Base-by-base conservation (phyloP, 2,113 vertebrate genomes). In the Clarias magur region DNA sequence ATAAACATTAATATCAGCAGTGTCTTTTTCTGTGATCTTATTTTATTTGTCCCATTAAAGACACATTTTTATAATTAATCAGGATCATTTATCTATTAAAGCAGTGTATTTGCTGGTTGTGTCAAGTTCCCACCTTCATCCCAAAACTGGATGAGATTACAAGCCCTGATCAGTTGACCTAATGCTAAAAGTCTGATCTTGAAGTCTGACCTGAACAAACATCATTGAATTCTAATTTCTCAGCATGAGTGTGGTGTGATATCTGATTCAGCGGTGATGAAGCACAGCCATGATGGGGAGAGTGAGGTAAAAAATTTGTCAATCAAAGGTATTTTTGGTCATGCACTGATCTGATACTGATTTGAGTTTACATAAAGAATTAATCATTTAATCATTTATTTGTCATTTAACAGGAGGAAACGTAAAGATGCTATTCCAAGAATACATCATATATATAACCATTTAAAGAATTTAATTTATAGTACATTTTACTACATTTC, bases 181-280 rank as follows among this genome's bases (percentile, higher is more conserved):
- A 7, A 70, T 78, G 38, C 88, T 89, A 68, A 85, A 68, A 17
- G 68, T 76, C 80, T 90, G 88, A 90, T 85, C 87, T 85, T 73
- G 6, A 48, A 48, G 48, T 8, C 48, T 82, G 80, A 83, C 53
- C 81, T n/a, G 68, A 82, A 87, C 83, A 85, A 48, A 75, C 80
- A 79, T 88, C 87, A 90, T 90, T 83, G 82, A 86, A 88, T 84
- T 85, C 90, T 87, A 87, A 87, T 90, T 88, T 78, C 83, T 89
- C 75, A 82, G 72, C 84, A n/a, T 82, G 80, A 48, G 65, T 83
- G 56, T 81, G 54, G 30, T 42, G 23, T 4, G 12, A 79, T 72
- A 72, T 88, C 85, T 80, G 63, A 86, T 79, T 86, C n/a, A 10
- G 81, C 0, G 84, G 72, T 85, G 88, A 80, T 88, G 88, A 90